Evolutionary conservation across 2,113 vertebrate genomes (phyloP).

Genomic region (Spilogale gracilis): DNA sequence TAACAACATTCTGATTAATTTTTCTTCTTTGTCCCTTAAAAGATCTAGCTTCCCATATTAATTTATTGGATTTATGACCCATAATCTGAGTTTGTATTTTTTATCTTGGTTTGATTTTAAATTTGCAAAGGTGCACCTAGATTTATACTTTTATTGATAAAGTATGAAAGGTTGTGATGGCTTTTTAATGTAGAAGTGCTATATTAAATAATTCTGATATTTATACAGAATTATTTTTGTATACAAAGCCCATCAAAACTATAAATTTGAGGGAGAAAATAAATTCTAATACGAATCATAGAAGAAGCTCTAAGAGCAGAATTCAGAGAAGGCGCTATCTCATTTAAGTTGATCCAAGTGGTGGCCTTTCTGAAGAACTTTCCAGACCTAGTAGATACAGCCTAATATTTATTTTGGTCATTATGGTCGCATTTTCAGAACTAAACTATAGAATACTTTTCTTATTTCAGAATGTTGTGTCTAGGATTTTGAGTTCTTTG

Average conservation of each 20-base stretch:
- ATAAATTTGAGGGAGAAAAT: not conserved
- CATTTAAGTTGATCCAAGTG: not conserved
- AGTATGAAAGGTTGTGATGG: not conserved
- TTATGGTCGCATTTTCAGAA: not conserved
- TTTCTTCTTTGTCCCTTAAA: not conserved
- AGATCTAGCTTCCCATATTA: not conserved
- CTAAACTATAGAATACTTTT: not conserved
- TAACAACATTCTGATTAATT: not conserved
- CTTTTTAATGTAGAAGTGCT: not conserved
- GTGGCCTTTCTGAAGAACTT: not conserved
- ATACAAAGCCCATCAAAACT: not conserved
- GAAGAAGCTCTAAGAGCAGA: not conserved
- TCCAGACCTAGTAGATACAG: not conserved
- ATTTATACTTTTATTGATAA: not conserved
- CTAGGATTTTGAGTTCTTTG: not conserved
- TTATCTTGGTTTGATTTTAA: not conserved
- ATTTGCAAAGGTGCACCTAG: not conserved
- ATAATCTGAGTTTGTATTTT: not conserved
- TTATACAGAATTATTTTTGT: too few species aligned
- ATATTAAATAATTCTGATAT: not conserved
- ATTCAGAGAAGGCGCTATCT: not conserved
- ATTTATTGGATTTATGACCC: not conserved
- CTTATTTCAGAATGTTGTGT: not conserved
- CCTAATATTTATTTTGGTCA: not conserved
- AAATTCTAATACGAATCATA: not conserved